A percentile compares a stretch with the other conserved stretches of the same genome.
Evolutionary conservation across 2,888 invertebrate genomes (phyloP).

Genomic region (Resseliella maxima): DNA sequence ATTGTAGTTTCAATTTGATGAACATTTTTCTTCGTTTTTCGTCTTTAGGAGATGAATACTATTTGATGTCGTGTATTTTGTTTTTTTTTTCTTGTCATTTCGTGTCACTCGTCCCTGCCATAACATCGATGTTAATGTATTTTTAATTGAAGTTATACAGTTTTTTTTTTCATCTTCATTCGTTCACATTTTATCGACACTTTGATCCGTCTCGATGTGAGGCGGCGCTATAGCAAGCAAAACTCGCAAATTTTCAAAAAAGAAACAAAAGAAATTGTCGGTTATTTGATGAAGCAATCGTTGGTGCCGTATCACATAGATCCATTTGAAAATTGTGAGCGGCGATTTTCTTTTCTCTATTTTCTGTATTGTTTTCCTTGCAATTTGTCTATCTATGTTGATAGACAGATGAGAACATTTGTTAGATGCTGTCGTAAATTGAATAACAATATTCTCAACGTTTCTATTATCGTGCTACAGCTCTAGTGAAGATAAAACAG

Average conservation of each 20-base stretch:
- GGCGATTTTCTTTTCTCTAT: not conserved
- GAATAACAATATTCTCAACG: not conserved
- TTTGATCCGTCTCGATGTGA: not conserved
- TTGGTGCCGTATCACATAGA: not conserved
- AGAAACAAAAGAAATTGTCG: not conserved
- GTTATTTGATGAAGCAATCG: not conserved
- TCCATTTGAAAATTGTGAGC: too few species aligned
- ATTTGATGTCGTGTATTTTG: not conserved
- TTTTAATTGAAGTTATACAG: constrained; percentile 15
- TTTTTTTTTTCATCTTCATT: not conserved
- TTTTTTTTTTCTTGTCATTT: not conserved
- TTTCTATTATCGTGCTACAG: constrained; percentile 37
- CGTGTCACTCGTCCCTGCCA: not conserved
- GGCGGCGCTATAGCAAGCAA: not conserved
- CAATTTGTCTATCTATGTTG: constrained; percentile 1
- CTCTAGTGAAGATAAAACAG: too few species aligned
- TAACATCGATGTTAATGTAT: constrained; percentile 41
- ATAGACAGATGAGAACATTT: not conserved
- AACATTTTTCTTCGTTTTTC: not conserved
- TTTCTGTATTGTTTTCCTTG: not conserved
- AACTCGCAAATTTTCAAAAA: not conserved
- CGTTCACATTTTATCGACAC: not conserved
- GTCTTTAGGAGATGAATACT: not conserved
- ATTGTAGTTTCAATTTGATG: not conserved
- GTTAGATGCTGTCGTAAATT: constrained; percentile 1